Conservation (phyloP, 2,888 invertebrate species). For the Didymodactylos carnosus region DNA sequence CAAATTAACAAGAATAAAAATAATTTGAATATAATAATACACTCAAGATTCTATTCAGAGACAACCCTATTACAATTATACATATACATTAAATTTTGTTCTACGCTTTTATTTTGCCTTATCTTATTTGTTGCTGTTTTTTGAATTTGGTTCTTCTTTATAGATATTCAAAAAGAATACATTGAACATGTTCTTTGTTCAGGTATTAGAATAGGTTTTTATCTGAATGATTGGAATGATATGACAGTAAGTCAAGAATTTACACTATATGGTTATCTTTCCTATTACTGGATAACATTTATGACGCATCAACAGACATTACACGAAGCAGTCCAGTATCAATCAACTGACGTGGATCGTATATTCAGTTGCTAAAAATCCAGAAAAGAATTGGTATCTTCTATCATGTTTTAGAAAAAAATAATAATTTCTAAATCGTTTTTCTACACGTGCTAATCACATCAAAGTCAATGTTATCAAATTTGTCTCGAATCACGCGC, state of each 20-base stretch:
- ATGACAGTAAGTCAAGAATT: background rate
- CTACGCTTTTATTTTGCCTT: background rate
- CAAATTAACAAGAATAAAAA: background rate
- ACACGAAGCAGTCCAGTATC: no score
- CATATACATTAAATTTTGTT: background rate
- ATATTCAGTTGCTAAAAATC: background rate
- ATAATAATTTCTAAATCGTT: background rate
- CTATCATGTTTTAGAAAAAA: background rate
- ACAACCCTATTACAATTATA: background rate
- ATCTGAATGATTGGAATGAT: background rate
- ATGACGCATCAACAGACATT: no score
- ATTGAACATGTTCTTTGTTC: background rate
- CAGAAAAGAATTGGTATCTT: background rate
- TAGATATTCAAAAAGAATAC: background rate
- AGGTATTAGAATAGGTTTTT: background rate
- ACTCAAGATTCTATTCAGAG: background rate
- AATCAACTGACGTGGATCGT: background rate
- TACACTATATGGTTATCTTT: background rate
- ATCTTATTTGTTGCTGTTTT: background rate
- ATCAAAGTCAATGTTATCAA: background rate
- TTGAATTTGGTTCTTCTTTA: background rate
- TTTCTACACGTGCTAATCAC: background rate
- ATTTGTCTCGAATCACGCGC: background rate
- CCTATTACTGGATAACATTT: background rate
- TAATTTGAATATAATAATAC: background rate